Base-by-base conservation (phyloP, 2,888 invertebrate species). In the Aquatica leii region DNA sequence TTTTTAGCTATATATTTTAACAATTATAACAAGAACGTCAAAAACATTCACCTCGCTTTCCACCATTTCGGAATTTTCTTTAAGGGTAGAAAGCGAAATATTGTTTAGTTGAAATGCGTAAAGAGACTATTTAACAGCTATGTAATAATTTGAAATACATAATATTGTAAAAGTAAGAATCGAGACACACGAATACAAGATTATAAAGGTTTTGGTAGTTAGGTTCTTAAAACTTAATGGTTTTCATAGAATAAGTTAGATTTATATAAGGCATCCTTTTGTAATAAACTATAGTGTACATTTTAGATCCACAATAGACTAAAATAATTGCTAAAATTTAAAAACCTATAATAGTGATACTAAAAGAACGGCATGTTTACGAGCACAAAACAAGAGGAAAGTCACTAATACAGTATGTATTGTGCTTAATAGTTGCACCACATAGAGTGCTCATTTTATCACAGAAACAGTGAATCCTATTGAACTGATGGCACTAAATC, bases 261-360 rank as follows among this genome's bases (percentile, higher is more conserved):
- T 74, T 76, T 75, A 76, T 75, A 75, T 77, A 77, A 78, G 78
- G 78, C 78, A 78, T 77, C 77, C 61, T 75, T 76, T 77, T 72
- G 69, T 76, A 76, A 74, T 74, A 76, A 78, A 74, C 74, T 75
- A 75, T 64, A 64, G 71, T 68, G 59, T 64, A 66, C 53, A 57
- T 48, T 55, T 37, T 62, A 12, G 51, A 52, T 48, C 56, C 49
- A 56, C 54, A 62, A 46, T 31, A 21, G 64, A 62, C 53, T 56
- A 62, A 60, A 67, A 66, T 40, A 35, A 59, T 59, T 12, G 52
- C 59, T 59, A 59, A 53, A 59, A 53, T 59, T 59, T 37, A 53
- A 52, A 51, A 59, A 46, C 50, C 41, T 59, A 59, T 62, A 64
- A 65, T 62, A 69, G 61, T 68, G 53, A 67, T 62, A 69, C 50